Percentiles rank a stretch among this genome's conserved stretches.
phyloP scores from a whole-genome alignment of 2,113 vertebrate species.

The Campylorhamphus procurvoides region DNA sequence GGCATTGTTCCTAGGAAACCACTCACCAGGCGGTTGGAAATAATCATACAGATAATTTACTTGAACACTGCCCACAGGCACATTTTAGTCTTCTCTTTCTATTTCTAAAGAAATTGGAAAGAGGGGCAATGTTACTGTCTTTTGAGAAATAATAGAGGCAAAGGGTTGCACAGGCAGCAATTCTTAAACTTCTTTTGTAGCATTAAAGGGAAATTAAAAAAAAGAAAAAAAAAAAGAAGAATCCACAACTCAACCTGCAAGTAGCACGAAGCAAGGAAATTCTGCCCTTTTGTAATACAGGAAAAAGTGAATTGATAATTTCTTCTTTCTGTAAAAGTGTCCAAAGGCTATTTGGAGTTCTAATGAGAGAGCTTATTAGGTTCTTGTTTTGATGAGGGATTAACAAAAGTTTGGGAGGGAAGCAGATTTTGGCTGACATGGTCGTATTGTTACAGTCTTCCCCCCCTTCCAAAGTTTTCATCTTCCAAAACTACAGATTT shows the following conservation, averaged over 20 bases:
- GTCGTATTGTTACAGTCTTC: constrained; percentile 31
- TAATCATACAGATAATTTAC: constrained; percentile 42
- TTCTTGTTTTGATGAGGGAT: constrained; percentile 24
- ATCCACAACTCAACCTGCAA: background rate
- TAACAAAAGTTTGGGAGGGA: constrained; percentile 29
- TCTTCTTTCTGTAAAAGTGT: background rate
- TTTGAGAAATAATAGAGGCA: constrained; percentile 31
- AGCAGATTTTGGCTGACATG: constrained; percentile 49
- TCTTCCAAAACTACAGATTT: constrained; percentile 76
- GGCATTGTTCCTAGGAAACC: constrained; percentile 55
- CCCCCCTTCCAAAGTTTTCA: constrained; percentile 52
- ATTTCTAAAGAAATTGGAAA: constrained; percentile 38
- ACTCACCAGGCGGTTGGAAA: constrained; percentile 45
- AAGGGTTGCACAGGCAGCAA: background rate
- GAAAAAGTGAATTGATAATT: background rate
- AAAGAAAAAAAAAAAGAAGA: background rate
- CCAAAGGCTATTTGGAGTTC: constrained; percentile 2
- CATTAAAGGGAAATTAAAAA: background rate
- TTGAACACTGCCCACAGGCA: background rate
- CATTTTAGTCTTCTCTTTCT: constrained; percentile 11
- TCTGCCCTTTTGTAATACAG: background rate
- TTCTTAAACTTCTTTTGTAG: constrained; percentile 6
- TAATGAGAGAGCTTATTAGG: background rate
- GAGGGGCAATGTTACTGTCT: background rate
- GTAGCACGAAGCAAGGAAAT: background rate